phyloP scores from a whole-genome alignment of 1,140 invertebrate species.

The Latrodectus geometricus region DNA sequence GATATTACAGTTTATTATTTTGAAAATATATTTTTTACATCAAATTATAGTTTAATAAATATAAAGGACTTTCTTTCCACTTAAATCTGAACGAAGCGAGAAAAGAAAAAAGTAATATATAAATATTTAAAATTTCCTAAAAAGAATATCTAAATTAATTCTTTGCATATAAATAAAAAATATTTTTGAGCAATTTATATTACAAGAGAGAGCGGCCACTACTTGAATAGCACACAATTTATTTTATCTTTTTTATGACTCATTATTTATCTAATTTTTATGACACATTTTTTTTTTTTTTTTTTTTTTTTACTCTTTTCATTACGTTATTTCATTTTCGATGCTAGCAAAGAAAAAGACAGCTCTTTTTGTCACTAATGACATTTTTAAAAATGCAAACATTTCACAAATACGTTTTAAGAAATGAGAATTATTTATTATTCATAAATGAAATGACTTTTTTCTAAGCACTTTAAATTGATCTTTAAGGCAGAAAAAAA shows the following conservation, averaged over 20 bases:
- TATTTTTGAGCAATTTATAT: too few species aligned
- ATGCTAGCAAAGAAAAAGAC: not conserved
- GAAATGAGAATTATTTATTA: slow-evolving; percentile 25
- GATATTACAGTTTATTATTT: too few species aligned
- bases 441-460: slow-evolving; percentile 10
- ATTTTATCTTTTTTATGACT: not conserved
- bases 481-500: not conserved
- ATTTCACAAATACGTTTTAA: slow-evolving; percentile 3
- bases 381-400: slow-evolving; percentile 26
- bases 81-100: too few species aligned
- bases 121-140: too few species aligned
- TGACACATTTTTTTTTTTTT: not conserved
- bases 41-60: too few species aligned
- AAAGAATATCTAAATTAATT: too few species aligned
- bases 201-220: not conserved
- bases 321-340: not conserved
- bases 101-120: too few species aligned
- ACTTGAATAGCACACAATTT: not conserved
- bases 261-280: not conserved
- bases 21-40: too few species aligned
- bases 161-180: too few species aligned
- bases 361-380: not conserved
- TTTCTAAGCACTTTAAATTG: not conserved
- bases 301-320: not conserved
- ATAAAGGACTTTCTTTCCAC: too few species aligned